A percentile compares a stretch with the other conserved stretches of the same genome.
Conservation (phyloP, 2,113 vertebrate genomes). For the Ammodytes dubius region DNA sequence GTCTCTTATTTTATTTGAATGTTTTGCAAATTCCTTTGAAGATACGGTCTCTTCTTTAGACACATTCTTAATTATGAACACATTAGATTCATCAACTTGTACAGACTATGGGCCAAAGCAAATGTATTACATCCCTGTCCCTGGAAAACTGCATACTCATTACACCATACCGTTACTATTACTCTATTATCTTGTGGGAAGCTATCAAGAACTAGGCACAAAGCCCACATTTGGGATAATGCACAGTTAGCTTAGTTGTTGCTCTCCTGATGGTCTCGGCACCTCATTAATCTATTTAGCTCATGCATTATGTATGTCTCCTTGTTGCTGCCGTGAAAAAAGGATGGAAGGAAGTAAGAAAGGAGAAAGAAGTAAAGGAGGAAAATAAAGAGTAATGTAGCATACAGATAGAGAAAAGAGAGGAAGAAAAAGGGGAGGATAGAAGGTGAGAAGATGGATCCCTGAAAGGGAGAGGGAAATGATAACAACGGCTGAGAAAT, state of each 20-base stretch:
- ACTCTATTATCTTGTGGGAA: constrained; percentile 45
- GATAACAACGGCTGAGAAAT: constrained; percentile 39
- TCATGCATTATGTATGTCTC: constrained; percentile 43
- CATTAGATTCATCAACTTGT: constrained; percentile 29
- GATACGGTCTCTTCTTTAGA: not conserved
- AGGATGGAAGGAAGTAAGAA: not conserved
- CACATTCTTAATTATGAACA: constrained; percentile 34
- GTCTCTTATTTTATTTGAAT: constrained; percentile 12
- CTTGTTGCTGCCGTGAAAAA: constrained; percentile 5
- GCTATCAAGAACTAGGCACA: constrained; percentile 26
- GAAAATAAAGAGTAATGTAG: not conserved
- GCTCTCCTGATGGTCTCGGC: constrained; percentile 14
- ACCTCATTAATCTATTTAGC: constrained; percentile 25
- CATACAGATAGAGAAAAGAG: not conserved
- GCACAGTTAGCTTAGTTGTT: constrained; percentile 28
- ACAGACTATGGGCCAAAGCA: constrained; percentile 23
- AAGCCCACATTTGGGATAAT: constrained; percentile 48
- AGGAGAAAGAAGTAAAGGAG: not conserved
- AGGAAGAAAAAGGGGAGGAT: not conserved
- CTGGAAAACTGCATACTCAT: constrained; percentile 43
- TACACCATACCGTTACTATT: constrained; percentile 44
- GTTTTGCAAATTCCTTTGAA: not conserved
- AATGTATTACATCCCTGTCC: constrained; percentile 44
- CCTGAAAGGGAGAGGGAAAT: not conserved
- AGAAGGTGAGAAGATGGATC: not conserved